These are phyloP conservation scores for Mythimna vitellina DNA, from an alignment of 2,888 invertebrate species.

Conservation along the genomic window DNA sequence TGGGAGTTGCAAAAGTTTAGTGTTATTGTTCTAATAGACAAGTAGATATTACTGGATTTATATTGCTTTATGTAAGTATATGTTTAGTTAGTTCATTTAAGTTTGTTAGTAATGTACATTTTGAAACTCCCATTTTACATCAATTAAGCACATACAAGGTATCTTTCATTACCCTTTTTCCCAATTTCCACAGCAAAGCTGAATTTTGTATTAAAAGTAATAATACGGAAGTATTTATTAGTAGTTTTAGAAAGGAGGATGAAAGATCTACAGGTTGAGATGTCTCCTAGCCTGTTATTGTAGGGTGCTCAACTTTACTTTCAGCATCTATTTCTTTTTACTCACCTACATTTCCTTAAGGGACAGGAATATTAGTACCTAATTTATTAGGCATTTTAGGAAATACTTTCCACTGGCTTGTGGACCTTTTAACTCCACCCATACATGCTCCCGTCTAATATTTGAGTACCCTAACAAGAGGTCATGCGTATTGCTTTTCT, in stretches of 20 bases:
- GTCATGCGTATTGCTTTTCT: slow-evolving; percentile 59
- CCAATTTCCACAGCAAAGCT: background rate
- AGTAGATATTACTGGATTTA: background rate
- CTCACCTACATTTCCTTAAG: slow-evolving; percentile 63
- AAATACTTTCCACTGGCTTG: slow-evolving; percentile 21
- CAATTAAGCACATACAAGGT: slow-evolving; percentile 71
- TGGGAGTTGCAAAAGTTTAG: slow-evolving; percentile 67
- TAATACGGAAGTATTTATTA: background rate
- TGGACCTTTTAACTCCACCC: slow-evolving; percentile 56
- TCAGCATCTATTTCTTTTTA: slow-evolving; percentile 50
- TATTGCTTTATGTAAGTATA: background rate
- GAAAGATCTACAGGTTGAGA: slow-evolving; percentile 62
- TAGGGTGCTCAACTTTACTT: slow-evolving; percentile 63
- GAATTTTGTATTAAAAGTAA: background rate
- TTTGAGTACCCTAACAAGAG: slow-evolving; percentile 62
- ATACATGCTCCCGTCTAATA: slow-evolving; percentile 72
- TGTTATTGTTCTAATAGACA: background rate
- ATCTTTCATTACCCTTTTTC: slow-evolving; percentile 61
- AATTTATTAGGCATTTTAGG: slow-evolving; percentile 33
- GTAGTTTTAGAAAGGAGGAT: slow-evolving; percentile 48
- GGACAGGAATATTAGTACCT: slow-evolving; percentile 57
- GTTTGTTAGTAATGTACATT: slow-evolving; percentile 39
- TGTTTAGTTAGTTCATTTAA: background rate
- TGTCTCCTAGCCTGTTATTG: slow-evolving; percentile 63
- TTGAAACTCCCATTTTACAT: slow-evolving; percentile 72